phyloP scores from a whole-genome alignment of 2,113 vertebrate genomes.

The Glareola pratincola region DNA sequence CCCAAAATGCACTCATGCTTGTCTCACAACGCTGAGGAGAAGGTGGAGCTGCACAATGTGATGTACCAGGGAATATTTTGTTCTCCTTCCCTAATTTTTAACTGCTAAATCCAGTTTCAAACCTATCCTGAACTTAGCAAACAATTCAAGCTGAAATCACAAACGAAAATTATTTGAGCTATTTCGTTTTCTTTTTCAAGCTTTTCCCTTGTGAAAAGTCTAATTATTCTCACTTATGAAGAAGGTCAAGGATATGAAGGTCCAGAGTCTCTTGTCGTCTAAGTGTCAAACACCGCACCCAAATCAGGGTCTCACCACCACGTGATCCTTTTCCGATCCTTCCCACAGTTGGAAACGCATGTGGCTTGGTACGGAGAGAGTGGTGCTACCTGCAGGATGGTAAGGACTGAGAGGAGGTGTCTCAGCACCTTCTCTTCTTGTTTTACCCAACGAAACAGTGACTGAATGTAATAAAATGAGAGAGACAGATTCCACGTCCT shows the following conservation, averaged over 20 bases:
- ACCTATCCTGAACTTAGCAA: background rate
- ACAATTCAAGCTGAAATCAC: background rate
- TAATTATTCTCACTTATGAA: background rate
- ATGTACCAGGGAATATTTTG: accelerated
- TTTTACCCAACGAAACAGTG: background rate
- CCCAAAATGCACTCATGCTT: background rate
- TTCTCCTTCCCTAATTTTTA: background rate
- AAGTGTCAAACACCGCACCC: accelerated
- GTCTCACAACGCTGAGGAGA: background rate
- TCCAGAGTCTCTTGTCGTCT: background rate
- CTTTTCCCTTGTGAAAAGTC: background rate
- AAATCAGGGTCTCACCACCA: background rate
- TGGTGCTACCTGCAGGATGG: background rate
- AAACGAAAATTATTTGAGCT: background rate
- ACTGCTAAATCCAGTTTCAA: background rate
- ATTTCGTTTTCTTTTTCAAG: background rate
- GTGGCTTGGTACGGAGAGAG: background rate
- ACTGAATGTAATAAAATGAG: background rate
- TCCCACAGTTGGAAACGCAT: background rate
- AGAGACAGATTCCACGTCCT: accelerated
- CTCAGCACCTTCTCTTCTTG: background rate
- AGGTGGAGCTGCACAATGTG: accelerated
- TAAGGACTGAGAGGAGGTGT: background rate
- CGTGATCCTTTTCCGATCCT: background rate
- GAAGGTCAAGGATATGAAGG: background rate